Evolutionary conservation across 2,888 invertebrate species (phyloP).

Genomic region (Caradrina kadenii): DNA sequence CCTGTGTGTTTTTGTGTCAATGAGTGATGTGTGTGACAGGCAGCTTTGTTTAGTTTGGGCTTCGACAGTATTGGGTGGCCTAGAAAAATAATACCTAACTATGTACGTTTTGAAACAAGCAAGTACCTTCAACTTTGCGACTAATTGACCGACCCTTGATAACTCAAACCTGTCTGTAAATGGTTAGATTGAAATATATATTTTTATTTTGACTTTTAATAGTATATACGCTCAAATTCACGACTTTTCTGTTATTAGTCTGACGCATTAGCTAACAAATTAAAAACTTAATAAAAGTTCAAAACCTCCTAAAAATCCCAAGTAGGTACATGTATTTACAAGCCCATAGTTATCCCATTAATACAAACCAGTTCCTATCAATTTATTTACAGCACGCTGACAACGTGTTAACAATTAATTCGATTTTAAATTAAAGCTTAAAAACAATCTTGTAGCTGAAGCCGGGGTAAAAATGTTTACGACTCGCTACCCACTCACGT

Average conservation of each 20-base stretch:
- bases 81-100: not conserved
- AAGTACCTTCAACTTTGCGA: too few species aligned
- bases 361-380: slow-evolving; percentile 18
- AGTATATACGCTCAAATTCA: not conserved
- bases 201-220: too few species aligned
- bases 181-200: too few species aligned
- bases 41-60: not conserved
- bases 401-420: slow-evolving; percentile 56
- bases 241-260: not conserved
- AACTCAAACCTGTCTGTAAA: too few species aligned
- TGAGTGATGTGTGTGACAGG: not conserved
- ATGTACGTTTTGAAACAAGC: too few species aligned
- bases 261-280: not conserved
- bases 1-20: slow-evolving; percentile 28
- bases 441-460: slow-evolving; percentile 66
- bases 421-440: slow-evolving; percentile 62
- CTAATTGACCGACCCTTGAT: too few species aligned
- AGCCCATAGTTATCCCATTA: slow-evolving; percentile 23
- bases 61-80: not conserved
- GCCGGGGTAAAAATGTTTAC: slow-evolving; percentile 70
- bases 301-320: not conserved
- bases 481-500: slow-evolving; percentile 72
- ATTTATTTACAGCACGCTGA: slow-evolving; percentile 48
- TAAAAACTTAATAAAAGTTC: slow-evolving; percentile 4
- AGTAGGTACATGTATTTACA: not conserved